Evolutionary conservation across 35 echinoderm and acorn worm species (phyloP), one percentile per base, ranked within the genome.

Genomic region (Ophiothrix spiculata): DNA sequence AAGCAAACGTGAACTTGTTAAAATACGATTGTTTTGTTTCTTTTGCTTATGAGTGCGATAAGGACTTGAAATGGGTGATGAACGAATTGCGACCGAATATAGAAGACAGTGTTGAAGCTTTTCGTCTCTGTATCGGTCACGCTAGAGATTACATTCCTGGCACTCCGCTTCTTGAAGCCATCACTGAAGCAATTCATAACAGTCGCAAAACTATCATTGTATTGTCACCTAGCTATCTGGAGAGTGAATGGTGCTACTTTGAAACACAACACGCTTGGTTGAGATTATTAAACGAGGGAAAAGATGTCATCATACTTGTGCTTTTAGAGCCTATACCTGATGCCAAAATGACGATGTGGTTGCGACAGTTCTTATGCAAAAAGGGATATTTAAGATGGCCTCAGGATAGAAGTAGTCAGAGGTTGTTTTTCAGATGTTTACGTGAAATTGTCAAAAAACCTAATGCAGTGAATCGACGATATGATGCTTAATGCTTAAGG

Each of bases 181-280:
- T 69, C 6, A 49, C 60, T 69, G 60, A 69, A 69, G 29, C 16
- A 15, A 69, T 69, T 28, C 42, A 69, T 25, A 10, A 69, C 3
- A 69, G 60, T 28, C 60, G 60, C 29, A 69, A 28, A n/a, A 69
- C 60, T 25, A 49, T 69, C 29, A 4, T 15, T 25, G 3, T 69
- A 4, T 69, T 69, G 60, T 12, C 6, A 25, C 60, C 8, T 25
- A 69, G 60, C 29, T 69, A 25, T 69, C 16, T 69, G 4, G 60
- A 69, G 17, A 69, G 60, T 69, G 60, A 69, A n/a, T 69, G 60
- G 60, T 69, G 60, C 29, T 25, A 69, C 60, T 69, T 69, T 69
- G 60, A 69, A 25, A 69, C 29, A 28, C 6, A 69, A 19, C 17
- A 25, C 16, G 60, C 60, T 25, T 28, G 60, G 3, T 25, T 69